Evolutionary conservation across 2,888 invertebrate genomes (phyloP).

Genomic region (Crossocerus cetratus): DNA sequence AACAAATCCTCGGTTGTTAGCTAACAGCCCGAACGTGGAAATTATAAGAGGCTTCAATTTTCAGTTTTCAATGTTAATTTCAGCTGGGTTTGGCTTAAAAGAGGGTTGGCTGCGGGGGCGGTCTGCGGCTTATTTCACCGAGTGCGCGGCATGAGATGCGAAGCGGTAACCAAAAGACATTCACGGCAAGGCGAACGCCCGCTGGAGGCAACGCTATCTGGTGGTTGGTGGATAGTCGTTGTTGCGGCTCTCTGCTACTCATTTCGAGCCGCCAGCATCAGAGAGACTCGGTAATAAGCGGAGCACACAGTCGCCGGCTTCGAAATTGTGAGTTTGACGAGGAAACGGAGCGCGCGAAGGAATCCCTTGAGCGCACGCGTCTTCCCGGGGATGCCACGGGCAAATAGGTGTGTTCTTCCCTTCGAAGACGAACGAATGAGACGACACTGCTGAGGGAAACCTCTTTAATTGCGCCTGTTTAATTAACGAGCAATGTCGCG

Average conservation of each 20-base stretch:
- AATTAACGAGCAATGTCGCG: conserved; percentile 11
- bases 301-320: conserved; percentile 26
- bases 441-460: background rate
- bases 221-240: background rate
- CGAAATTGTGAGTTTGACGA: conserved; percentile 21
- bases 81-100: too few species aligned
- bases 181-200: background rate
- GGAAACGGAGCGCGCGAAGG: conserved; percentile 10
- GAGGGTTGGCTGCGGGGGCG: too few species aligned
- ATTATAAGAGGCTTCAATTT: conserved; percentile 15
- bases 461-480: conserved; percentile 5
- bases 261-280: conserved; percentile 11
- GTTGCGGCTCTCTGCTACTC: background rate
- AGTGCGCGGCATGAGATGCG: too few species aligned
- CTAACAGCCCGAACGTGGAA: conserved; percentile 24
- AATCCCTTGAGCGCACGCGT: too few species aligned
- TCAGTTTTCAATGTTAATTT: too few species aligned
- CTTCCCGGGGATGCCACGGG: too few species aligned
- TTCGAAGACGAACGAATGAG: too few species aligned
- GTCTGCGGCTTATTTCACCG: too few species aligned
- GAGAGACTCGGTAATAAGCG: conserved; percentile 28
- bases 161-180: too few species aligned
- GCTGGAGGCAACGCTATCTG: background rate
- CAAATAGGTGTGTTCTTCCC: too few species aligned
- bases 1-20: background rate